A percentile compares a stretch with the other conserved stretches of the same genome.
Conservation (phyloP, 2,888 invertebrate genomes). For the Dryococelus australis region DNA sequence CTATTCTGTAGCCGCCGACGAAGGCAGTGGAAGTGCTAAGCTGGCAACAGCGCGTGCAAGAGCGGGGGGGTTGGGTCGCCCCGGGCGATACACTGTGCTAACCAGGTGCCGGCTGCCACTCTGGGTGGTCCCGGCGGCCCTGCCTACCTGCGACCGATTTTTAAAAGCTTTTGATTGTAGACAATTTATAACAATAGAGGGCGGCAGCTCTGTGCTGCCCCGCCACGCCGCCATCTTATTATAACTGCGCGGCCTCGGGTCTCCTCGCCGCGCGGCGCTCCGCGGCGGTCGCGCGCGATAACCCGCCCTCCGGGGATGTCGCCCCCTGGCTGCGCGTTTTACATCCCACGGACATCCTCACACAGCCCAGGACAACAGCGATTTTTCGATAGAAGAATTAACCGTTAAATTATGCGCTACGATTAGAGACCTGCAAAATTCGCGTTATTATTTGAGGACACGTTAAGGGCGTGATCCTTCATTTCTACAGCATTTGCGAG, state of each 20-base stretch:
- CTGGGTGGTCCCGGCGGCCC: not conserved
- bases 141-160: constrained; percentile 5
- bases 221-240: not conserved
- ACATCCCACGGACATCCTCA: no score
- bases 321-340: no score
- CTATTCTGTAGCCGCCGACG: no score
- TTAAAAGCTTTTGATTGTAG: constrained; percentile 16
- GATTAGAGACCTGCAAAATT: no score
- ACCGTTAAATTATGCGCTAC: no score
- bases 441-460: no score
- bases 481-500: no score
- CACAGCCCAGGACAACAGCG: no score
- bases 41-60: not conserved
- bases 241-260: not conserved
- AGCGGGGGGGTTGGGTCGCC: not conserved
- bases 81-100: not conserved
- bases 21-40: not conserved
- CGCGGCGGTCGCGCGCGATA: not conserved
- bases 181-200: constrained; percentile 16
- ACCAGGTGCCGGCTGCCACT: not conserved
- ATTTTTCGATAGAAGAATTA: no score
- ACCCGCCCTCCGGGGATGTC: no score
- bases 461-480: no score
- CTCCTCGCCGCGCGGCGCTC: not conserved
- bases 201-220: not conserved